Evolutionary conservation across 2,113 vertebrate species (phyloP), one percentile per base, ranked within the genome.

Genomic region (Carettochelys insculpta): DNA sequence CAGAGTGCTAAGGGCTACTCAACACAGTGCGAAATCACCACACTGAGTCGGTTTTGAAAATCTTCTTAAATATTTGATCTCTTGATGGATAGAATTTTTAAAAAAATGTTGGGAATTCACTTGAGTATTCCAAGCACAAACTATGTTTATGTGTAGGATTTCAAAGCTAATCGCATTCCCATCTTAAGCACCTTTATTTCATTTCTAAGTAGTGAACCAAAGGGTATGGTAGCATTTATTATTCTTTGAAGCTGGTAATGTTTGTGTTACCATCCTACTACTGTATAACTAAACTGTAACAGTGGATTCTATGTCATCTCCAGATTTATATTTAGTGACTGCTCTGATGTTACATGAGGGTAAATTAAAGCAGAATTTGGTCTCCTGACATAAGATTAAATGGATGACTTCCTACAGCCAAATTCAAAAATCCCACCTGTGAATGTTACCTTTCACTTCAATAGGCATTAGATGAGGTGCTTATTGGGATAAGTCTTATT

Each of bases 101-200:
- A 95, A 95, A 95, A 93, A 95, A 91, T 93, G 87, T 94, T 89
- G 92, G 87, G 94, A 95, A 96, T 96, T 81, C 83, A 84, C n/a
- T 81, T 82, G 89, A 92, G 84, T 53, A 86, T 90, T 95, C 95
- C 58, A 58, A 92, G 76, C 96, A 68, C 81, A 95, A 94, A 22
- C 19, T 87, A 71, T 11, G 86, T 95, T 96, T 95, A 92, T 90
- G 94, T 41, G 51, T 48, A 95, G 50, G 50, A 96, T 96, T 95
- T 96, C 82, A 96, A 96, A 22, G 9, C 65, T 92, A 95, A 95
- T 90, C 83, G 17, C 77, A 92, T 95, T 97, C 88, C 1, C 53
- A 86, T 3, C 0, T 82, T 91, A 94, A 80, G 61, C 81, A 92
- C 80, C 83, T 96, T 95, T 90, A 96, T 95, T 97, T 95, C 54